Conservation (phyloP, 2,113 vertebrate genomes). For the Dromiciops gliroides region DNA sequence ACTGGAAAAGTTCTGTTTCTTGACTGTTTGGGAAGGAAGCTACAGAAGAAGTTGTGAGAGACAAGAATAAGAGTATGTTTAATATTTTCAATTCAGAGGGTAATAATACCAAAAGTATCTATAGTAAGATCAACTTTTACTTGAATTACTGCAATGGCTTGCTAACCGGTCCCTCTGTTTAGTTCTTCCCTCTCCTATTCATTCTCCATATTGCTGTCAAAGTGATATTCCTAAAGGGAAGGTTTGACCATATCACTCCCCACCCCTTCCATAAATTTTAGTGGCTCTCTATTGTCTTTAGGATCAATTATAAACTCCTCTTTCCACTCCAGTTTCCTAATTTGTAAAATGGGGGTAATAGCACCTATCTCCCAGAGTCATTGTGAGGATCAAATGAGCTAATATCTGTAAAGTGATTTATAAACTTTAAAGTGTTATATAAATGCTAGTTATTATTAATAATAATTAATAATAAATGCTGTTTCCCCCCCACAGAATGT, state of each 20-base stretch:
- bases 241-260: no score
- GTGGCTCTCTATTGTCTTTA: no score
- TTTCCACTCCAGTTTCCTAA: background rate
- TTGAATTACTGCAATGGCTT: no score
- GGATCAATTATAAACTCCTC: no score
- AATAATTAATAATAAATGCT: background rate
- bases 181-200: no score
- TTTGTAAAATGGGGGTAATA: background rate
- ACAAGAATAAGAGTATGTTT: conserved; percentile 70
- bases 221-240: no score
- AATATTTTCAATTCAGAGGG: conserved; percentile 74
- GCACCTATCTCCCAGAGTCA: background rate
- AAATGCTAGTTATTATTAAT: background rate
- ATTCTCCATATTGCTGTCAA: no score
- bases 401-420: background rate
- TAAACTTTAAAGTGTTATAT: background rate
- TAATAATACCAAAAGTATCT: conserved; percentile 72
- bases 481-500: background rate
- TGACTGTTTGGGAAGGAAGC: background rate
- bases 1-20: no score
- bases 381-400: background rate
- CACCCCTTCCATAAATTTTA: no score
- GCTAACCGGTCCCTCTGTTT: no score
- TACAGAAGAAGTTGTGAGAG: conserved; percentile 63
- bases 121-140: conserved; percentile 48